Conservation (phyloP, 2,888 invertebrate species). For the Empis livida region DNA sequence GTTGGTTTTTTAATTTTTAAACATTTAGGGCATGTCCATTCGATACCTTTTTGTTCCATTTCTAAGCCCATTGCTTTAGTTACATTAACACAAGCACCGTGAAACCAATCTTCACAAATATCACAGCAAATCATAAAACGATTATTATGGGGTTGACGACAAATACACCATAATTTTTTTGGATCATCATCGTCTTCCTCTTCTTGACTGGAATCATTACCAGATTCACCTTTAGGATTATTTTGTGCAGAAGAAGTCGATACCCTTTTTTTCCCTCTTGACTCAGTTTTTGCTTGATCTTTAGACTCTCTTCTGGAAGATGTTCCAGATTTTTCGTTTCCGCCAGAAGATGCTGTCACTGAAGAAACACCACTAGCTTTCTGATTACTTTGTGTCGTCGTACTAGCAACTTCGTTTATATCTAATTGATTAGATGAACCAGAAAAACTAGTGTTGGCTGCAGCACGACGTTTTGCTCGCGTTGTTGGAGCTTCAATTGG, state of each 20-base stretch:
- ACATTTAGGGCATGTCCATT: constrained; percentile 85
- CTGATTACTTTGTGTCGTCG: not conserved
- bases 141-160: constrained; percentile 88
- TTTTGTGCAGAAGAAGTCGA: constrained; percentile 6
- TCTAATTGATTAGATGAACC: constrained; percentile 6
- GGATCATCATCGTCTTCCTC: constrained; percentile 77
- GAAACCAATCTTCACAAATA: constrained; percentile 93
- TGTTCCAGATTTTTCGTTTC: not conserved
- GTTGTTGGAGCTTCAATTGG: constrained; percentile 76
- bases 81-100: constrained; percentile 92
- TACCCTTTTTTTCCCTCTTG: constrained; percentile 5
- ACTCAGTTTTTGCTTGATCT: not conserved
- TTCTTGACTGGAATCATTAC: constrained; percentile 6
- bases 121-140: constrained; percentile 97
- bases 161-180: constrained; percentile 88
- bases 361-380: not conserved
- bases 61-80: constrained; percentile 82
- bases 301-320: not conserved
- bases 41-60: constrained; percentile 78
- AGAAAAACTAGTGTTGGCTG: not conserved
- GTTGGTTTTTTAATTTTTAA: constrained; percentile 17
- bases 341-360: not conserved
- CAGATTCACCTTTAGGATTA: constrained; percentile 4
- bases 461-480: constrained; percentile 51
- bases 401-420: not conserved